Base-by-base conservation (phyloP, 2,797 vertebrate species). In the Argyrosomus regius region DNA sequence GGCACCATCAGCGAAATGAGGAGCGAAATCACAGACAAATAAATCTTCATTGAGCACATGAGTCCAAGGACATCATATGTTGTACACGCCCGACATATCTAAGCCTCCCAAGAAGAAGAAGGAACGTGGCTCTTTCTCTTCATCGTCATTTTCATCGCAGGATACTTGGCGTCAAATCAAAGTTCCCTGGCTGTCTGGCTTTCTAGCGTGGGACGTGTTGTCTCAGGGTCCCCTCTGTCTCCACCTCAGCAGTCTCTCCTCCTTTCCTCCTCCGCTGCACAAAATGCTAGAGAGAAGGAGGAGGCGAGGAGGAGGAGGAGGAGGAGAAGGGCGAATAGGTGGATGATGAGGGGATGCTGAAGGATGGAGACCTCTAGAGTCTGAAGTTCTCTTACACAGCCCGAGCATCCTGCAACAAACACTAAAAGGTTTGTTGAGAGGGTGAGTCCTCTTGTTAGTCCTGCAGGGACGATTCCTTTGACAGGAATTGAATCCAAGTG, bases 291-390 rank as follows among this genome's bases (percentile, higher is more conserved):
- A 75, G 84, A 88, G 86, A 82, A 87, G 84, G 89, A 86, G 77
- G 78, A 64, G 72, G 83, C 85, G 83, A 87, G 86, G 80, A 89
- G 78, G 74, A 77, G 85, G 82, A 78, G 80, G 72, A 58, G 70
- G 77, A 81, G 88, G 79, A 75, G 82, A 83, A 83, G 83, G 88
- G 78, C 8, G 87, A 61, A 81, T 74, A 90, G 92, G 93, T 87
- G 90, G 87, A 88, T 79, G 91, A 78, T 78, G 91, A 88, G 86
- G 91, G 92, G 93, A 94, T 94, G 92, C 92, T 93, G 95, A 95
- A 95, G 95, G 95, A 96, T 94, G 95, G 95, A 95, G 95, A 96
- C 94, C 95, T 94, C 96, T 96, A 96, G 93, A 96, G 96, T 95
- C 93, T 85, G 89, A 93, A 95, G 88, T 91, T 94, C 89, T 91